These are phyloP conservation scores for Bos indicus DNA, from an alignment of 2,113 vertebrate species.

Conservation along the genomic window DNA sequence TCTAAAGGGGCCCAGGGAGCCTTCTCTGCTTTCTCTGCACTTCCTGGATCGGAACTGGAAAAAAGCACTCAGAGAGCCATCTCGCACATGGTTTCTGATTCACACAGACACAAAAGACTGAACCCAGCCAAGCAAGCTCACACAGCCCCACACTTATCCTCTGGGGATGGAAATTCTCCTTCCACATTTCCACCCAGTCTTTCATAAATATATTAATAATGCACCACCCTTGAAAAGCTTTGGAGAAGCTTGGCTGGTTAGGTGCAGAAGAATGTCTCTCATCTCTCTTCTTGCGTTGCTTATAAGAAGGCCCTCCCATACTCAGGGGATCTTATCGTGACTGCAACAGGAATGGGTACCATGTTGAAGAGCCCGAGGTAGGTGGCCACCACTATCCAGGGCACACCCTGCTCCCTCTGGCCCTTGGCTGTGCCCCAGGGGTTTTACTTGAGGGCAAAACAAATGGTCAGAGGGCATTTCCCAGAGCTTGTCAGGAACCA, in stretches of 20 bases:
- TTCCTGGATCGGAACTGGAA: conserved; percentile 53
- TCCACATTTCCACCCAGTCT: not conserved
- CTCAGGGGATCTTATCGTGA: not conserved
- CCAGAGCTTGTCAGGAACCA: not conserved
- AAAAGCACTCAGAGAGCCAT: not conserved
- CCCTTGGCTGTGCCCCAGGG: not conserved
- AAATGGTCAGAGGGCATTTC: not conserved
- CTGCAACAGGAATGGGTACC: not conserved
- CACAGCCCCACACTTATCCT: not conserved
- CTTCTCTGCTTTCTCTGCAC: not conserved
- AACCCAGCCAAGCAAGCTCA: not conserved
- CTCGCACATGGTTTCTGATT: conserved; percentile 57
- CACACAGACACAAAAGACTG: conserved; percentile 11
- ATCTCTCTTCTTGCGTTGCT: not conserved
- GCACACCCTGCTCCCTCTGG: not conserved
- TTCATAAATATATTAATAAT: not conserved
- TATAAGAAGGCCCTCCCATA: not conserved
- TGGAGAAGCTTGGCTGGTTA: not conserved
- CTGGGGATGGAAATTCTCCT: conserved; percentile 24
- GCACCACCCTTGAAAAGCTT: not conserved
- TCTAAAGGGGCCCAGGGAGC: not conserved
- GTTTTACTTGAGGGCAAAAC: not conserved
- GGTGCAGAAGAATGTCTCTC: not conserved
- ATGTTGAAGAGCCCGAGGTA: not conserved
- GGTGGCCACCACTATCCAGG: not conserved